Evolutionary conservation across 2,888 invertebrate genomes (phyloP), one percentile per base, ranked within the genome.

Genomic region (Eristalis pertinax): DNA sequence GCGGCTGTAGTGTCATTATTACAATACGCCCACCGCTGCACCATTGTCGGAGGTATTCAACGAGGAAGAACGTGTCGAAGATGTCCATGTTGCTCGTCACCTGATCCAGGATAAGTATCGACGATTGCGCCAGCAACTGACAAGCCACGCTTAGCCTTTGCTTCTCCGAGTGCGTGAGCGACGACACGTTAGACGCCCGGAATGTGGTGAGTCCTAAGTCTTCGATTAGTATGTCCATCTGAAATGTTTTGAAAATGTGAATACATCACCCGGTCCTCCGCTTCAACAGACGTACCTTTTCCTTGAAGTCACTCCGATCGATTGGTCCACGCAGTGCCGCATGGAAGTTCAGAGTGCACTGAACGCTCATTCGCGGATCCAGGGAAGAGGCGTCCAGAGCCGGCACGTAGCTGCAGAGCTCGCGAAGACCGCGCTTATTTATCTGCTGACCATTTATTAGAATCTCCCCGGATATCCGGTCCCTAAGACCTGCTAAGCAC

Each of bases 51-150:
- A 99, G 93, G 92, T 98, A 99, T 92, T 99, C 98, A 79, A 99
- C 96, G 68, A 99, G 93, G 93, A 99, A 99, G 93, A 98, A 99
- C 0, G 98, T 98, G 91, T 99, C 99, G 90, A 99, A 98, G 88
- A 99, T 98, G 91, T 99, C 98, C 93, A 93, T 93, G 86, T 93
- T 93, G 89, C 92, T 93, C 62, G 93, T 93, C 41, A 98, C 97
- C 93, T 98, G 97, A 92, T 98, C 98, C 78, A 98, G 94, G 35
- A 98, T 95, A 0, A 99, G 94, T 63, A 99, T 95, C 83, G 98
- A 97, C 89, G 97, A 96, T 91, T 98, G 97, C 41, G 98, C 94
- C 58, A 98, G 93, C 50, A 99, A 94, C 90, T 98, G 97, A 90
- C 98, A 97, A 0, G 98, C 99, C 1, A 99, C 96, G 89, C 97